Conservation (phyloP, 2,888 invertebrate genomes). For the Lobophora halterata region DNA sequence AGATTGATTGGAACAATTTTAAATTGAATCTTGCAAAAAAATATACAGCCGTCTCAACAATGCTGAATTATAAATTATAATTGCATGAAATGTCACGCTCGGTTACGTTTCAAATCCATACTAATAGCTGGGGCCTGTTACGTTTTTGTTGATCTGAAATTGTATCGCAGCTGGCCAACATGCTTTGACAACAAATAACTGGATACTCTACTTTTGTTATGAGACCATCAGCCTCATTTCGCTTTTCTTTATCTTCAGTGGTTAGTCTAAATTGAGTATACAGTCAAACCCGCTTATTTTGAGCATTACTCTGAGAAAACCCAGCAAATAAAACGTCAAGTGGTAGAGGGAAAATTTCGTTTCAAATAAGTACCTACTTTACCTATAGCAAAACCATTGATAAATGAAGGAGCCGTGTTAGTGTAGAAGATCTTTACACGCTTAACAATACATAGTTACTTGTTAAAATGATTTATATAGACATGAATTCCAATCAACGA, state of each 20-base stretch:
- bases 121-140: slow-evolving; percentile 20
- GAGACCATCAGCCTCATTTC: slow-evolving; percentile 18
- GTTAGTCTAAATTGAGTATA: no score
- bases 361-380: no score
- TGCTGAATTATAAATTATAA: slow-evolving; percentile 26
- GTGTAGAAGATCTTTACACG: no score
- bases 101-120: slow-evolving; percentile 26
- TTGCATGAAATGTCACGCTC: slow-evolving; percentile 24
- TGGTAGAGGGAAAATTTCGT: no score
- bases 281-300: no score
- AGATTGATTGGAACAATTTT: slow-evolving; percentile 10
- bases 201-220: slow-evolving; percentile 14
- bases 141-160: slow-evolving; percentile 23
- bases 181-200: slow-evolving; percentile 16
- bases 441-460: no score
- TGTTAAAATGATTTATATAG: slow-evolving; percentile 3
- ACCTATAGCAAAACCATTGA: no score
- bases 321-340: no score
- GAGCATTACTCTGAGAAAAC: no score
- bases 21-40: slow-evolving; percentile 17
- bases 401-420: no score
- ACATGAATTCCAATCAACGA: slow-evolving; percentile 1
- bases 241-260: slow-evolving; percentile 5
- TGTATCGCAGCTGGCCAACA: slow-evolving; percentile 18
- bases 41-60: slow-evolving; percentile 17